These are phyloP conservation scores for Sus cebifrons DNA, from an alignment of 2,797 vertebrate genomes.

Conservation along the genomic window DNA sequence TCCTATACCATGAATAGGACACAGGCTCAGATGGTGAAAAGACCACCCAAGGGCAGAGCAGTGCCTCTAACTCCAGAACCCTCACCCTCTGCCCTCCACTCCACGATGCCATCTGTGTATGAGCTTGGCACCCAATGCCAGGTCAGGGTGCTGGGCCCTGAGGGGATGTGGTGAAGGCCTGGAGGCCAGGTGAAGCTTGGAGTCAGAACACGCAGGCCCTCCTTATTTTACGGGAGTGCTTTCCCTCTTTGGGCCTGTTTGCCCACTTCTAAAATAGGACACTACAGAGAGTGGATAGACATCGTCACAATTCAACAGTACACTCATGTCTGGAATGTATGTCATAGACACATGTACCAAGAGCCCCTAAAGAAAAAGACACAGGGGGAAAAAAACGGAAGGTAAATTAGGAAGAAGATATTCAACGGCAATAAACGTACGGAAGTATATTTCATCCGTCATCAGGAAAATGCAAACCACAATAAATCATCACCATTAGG, in stretches of 20 bases:
- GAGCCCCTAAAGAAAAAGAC: not conserved
- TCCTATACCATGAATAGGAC: not conserved
- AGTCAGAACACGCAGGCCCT: not conserved
- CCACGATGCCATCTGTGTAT: not conserved
- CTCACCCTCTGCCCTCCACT: too few species aligned
- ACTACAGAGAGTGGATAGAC: not conserved
- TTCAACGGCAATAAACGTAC: not conserved
- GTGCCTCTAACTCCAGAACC: not conserved
- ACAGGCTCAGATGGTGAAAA: not conserved
- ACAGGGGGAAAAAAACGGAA: not conserved
- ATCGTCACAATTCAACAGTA: not conserved
- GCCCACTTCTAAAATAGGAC: not conserved
- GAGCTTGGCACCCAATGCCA: not conserved
- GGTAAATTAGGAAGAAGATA: not conserved
- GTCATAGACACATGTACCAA: not conserved
- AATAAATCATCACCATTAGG: not conserved
- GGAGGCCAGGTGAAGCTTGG: not conserved
- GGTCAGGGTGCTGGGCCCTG: too few species aligned
- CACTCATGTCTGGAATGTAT: not conserved
- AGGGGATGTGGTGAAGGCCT: not conserved
- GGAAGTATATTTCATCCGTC: not conserved
- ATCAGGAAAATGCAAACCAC: not conserved
- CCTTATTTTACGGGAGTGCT: not conserved
- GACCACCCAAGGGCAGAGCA: not conserved
- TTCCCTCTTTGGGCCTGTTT: not conserved